Evolutionary conservation across 2,113 vertebrate genomes (phyloP).

Genomic region (Geococcyx californianus): DNA sequence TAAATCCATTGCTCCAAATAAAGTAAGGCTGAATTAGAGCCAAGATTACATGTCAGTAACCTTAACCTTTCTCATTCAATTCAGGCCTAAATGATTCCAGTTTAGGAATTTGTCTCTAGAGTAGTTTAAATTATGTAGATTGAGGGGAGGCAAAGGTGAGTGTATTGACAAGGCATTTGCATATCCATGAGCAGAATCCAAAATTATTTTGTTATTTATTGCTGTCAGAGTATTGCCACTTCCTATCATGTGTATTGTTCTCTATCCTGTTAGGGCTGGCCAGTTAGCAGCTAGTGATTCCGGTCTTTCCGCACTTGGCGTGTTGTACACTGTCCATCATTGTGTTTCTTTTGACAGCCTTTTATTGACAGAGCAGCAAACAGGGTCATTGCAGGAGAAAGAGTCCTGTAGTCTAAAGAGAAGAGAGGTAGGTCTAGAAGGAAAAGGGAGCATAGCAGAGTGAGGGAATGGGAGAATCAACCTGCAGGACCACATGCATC

Average conservation of each 20-base stretch:
- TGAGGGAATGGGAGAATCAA: background rate
- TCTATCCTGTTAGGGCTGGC: background rate
- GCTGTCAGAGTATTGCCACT: background rate
- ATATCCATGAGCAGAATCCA: background rate
- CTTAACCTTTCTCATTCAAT: background rate
- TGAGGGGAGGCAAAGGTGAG: rapidly evolving
- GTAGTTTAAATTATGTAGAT: background rate
- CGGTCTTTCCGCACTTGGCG: background rate
- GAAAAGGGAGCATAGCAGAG: background rate
- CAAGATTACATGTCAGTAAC: background rate
- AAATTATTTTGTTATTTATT: background rate
- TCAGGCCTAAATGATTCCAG: background rate
- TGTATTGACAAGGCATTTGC: background rate
- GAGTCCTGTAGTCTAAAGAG: background rate
- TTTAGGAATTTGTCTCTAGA: background rate
- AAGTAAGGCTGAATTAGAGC: background rate
- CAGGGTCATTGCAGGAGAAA: background rate
- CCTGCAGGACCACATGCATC: rapidly evolving
- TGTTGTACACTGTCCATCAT: background rate
- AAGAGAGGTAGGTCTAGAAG: background rate
- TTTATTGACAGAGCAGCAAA: background rate
- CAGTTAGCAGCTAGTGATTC: background rate
- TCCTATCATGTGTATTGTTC: background rate
- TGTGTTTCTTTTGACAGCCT: background rate
- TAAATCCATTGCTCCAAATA: conserved; percentile 7